phyloP scores from a whole-genome alignment of 2,797 vertebrate genomes.

The Catostomus latipinnis region DNA sequence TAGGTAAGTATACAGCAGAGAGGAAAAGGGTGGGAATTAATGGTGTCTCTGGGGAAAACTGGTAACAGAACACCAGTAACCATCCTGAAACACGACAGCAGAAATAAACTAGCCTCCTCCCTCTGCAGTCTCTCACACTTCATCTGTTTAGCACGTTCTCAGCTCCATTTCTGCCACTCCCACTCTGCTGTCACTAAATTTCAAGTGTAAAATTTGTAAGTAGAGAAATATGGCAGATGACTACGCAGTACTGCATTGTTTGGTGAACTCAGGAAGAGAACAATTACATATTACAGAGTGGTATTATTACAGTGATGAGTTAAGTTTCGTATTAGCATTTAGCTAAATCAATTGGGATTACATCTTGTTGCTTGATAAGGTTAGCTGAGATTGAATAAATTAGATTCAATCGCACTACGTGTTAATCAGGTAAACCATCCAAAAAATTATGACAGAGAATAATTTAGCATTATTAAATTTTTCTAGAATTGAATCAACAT shows the following conservation, averaged over 20 bases:
- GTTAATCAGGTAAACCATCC: background rate
- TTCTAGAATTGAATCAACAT: background rate
- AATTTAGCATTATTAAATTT: background rate
- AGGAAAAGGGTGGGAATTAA: constrained; percentile 64
- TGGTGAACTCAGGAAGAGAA: constrained; percentile 64
- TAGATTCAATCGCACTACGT: background rate
- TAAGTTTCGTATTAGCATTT: no score
- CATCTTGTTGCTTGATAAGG: no score
- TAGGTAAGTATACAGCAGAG: constrained; percentile 2
- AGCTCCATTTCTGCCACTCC: constrained; percentile 8
- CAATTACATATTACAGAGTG: constrained; percentile 62
- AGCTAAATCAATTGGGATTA: no score
- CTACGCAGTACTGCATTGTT: constrained; percentile 53
- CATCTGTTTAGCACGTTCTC: constrained; percentile 10
- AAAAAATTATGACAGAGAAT: background rate
- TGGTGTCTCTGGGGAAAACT: constrained; percentile 63
- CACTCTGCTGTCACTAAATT: constrained; percentile 21
- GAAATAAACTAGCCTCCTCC: constrained; percentile 54
- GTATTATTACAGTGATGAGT: no score
- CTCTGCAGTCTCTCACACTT: constrained; percentile 9
- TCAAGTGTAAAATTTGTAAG: background rate
- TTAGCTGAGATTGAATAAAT: background rate
- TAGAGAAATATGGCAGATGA: constrained; percentile 1
- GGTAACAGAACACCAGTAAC: constrained; percentile 64
- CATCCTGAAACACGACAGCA: constrained; percentile 50